phyloP scores from a whole-genome alignment of 2,888 invertebrate species.

The Platycheirus rosarum region DNA sequence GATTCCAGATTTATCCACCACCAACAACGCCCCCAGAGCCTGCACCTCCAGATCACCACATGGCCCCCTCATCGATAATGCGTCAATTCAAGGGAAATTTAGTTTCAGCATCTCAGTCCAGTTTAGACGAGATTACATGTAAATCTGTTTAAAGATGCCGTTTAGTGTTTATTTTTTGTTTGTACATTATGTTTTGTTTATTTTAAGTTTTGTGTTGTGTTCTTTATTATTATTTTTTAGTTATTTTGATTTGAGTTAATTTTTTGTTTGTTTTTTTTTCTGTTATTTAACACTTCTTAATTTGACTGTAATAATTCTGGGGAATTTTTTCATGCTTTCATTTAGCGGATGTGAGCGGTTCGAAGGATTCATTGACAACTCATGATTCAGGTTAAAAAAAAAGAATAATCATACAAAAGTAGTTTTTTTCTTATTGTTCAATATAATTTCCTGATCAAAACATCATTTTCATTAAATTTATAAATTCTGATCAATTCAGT shows the following conservation, averaged over 20 bases:
- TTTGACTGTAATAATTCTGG: constrained; percentile 67
- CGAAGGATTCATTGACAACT: constrained; percentile 90
- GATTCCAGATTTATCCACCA: constrained; percentile 92
- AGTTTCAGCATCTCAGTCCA: constrained; percentile 85
- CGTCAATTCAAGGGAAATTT: constrained; percentile 83
- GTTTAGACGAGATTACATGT: constrained; percentile 87
- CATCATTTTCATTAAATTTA: constrained; percentile 65
- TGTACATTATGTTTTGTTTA: constrained; percentile 18
- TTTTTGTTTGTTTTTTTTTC: constrained; percentile 35
- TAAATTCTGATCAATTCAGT: constrained; percentile 12
- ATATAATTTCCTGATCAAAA: constrained; percentile 70
- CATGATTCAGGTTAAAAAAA: constrained; percentile 89
- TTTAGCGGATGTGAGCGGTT: constrained; percentile 90
- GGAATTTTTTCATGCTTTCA: constrained; percentile 79
- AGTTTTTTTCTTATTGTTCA: constrained; percentile 70
- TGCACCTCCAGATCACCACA: constrained; percentile 90
- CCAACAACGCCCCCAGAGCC: constrained; percentile 93
- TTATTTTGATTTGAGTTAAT: constrained; percentile 30
- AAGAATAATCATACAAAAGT: constrained; percentile 44
- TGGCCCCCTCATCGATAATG: constrained; percentile 84
- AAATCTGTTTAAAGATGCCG: constrained; percentile 79
- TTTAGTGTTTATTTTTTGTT: constrained; percentile 69
- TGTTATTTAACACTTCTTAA: constrained; percentile 25
- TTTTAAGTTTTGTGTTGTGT: constrained; percentile 71
- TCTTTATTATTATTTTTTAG: constrained; percentile 67